Conservation (phyloP, 2,888 invertebrate species). For the Tetramorium bicarinatum region DNA sequence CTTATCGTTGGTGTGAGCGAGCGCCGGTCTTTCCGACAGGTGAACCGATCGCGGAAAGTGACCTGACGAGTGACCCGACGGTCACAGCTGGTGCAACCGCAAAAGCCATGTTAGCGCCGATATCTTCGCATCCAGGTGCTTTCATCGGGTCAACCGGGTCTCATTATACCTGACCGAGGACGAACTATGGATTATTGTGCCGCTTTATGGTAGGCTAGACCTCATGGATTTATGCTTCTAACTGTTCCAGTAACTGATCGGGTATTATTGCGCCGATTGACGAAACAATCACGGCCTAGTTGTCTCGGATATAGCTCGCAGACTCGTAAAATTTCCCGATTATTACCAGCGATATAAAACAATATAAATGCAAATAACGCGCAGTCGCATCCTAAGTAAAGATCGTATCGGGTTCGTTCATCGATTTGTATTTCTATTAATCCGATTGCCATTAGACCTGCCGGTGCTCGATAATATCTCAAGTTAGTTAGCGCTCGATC, state of each 20-base stretch:
- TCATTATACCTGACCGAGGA: constrained; percentile 62
- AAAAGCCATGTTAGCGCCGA: constrained; percentile 65
- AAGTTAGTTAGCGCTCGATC: constrained; percentile 31
- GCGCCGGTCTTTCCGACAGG: constrained; percentile 62
- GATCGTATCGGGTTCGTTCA: constrained; percentile 29
- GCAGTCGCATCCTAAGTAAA: constrained; percentile 1
- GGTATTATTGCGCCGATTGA: constrained; percentile 47
- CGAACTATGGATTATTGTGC: constrained; percentile 58
- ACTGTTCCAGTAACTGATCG: constrained; percentile 47
- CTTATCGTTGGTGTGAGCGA: constrained; percentile 35
- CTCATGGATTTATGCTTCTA: constrained; percentile 49
- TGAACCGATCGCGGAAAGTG: constrained; percentile 66
- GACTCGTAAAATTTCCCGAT: constrained; percentile 55
- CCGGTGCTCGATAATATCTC: constrained; percentile 38
- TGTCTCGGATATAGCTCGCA: not conserved
- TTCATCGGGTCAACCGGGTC: constrained; percentile 65
- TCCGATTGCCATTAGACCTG: constrained; percentile 14
- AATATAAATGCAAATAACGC: constrained; percentile 60
- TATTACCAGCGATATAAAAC: constrained; percentile 55
- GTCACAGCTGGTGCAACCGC: constrained; percentile 68
- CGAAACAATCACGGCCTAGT: constrained; percentile 37
- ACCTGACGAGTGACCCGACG: constrained; percentile 68
- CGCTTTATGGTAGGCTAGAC: constrained; percentile 46
- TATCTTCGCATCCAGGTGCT: constrained; percentile 68
- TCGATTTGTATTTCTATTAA: constrained; percentile 52